Evolutionary conservation across 2,888 invertebrate species (phyloP).

Genomic region (Drepana falcataria): DNA sequence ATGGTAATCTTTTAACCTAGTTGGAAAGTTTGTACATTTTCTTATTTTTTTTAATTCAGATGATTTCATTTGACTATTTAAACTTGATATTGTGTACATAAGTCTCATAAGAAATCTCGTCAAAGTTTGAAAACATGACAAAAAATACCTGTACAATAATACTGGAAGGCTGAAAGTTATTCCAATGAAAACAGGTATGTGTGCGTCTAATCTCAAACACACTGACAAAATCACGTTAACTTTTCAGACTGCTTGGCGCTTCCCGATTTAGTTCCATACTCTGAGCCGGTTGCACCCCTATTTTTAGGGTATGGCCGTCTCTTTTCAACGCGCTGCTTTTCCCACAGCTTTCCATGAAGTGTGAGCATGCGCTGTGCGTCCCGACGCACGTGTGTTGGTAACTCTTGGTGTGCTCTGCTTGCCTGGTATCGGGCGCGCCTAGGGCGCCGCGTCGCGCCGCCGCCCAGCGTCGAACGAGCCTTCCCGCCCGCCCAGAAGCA

Average conservation of each 20-base stretch:
- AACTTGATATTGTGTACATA: too few relatives aligned
- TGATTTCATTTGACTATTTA: too few relatives aligned
- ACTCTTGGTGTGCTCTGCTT: slow-evolving; percentile 47
- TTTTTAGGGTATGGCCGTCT: slow-evolving; percentile 47
- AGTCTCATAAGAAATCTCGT: too few relatives aligned
- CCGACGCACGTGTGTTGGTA: slow-evolving; percentile 56
- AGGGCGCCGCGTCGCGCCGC: slow-evolving; percentile 75
- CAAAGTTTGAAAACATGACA: too few relatives aligned
- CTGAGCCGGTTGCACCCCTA: slow-evolving; percentile 52
- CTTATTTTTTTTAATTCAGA: too few relatives aligned
- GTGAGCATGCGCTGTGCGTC: slow-evolving; percentile 65
- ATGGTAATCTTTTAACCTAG: too few relatives aligned
- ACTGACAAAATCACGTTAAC: slow-evolving; percentile 35
- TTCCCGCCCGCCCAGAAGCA: slow-evolving; percentile 68
- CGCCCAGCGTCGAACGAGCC: slow-evolving; percentile 54
- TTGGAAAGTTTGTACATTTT: too few relatives aligned
- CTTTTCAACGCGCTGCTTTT: slow-evolving; percentile 52
- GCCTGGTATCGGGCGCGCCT: slow-evolving; percentile 77
- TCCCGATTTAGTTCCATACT: slow-evolving; percentile 55
- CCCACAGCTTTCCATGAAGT: slow-evolving; percentile 52
- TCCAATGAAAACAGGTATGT: slow-evolving; percentile 23
- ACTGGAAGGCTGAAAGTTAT: slow-evolving; percentile 3
- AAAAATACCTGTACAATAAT: background rate
- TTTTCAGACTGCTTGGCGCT: slow-evolving; percentile 76
- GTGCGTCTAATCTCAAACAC: slow-evolving; percentile 25